phyloP scores from a whole-genome alignment of 37 sponge, comb jelly and placozoan genomes.

The Tethya wilhelma region DNA sequence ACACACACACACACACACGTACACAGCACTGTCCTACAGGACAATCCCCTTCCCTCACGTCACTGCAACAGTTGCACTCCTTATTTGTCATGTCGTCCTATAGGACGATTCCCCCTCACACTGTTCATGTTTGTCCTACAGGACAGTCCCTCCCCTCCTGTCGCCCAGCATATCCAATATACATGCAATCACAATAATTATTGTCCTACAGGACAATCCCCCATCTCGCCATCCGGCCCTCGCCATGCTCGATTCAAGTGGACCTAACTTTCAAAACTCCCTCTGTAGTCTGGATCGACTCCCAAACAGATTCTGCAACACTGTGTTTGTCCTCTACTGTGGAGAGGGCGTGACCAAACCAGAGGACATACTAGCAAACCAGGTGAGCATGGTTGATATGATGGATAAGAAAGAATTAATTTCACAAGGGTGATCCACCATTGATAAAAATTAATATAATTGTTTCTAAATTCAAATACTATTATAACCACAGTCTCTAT shows the following conservation, averaged over 20 bases:
- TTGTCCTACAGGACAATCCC: slow-evolving; percentile 1
- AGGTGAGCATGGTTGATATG: slow-evolving; percentile 35
- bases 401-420: not conserved
- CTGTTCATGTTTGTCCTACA: too few species aligned
- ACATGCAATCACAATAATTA: not conserved
- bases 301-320: slow-evolving; percentile 75
- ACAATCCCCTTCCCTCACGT: not conserved
- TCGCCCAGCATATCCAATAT: too few species aligned
- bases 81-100: not conserved
- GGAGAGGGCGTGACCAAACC: slow-evolving; percentile 58
- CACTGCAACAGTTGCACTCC: too few species aligned
- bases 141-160: too few species aligned
- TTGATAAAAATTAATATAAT: too few species aligned
- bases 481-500: not conserved
- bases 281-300: slow-evolving; percentile 73
- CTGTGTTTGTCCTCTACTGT: slow-evolving; percentile 87
- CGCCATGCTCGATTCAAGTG: slow-evolving; percentile 52
- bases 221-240: slow-evolving; percentile 11
- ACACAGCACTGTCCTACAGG: too few species aligned
- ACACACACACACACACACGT: too few species aligned
- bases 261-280: slow-evolving; percentile 37
- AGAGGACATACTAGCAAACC: slow-evolving; percentile 70
- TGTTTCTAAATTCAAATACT: too few species aligned
- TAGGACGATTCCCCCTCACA: not conserved
- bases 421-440: too few species aligned